Evolutionary conservation across 2,113 vertebrate species (phyloP), one percentile per base, ranked within the genome.

Genomic region (Fulmarus glacialis): DNA sequence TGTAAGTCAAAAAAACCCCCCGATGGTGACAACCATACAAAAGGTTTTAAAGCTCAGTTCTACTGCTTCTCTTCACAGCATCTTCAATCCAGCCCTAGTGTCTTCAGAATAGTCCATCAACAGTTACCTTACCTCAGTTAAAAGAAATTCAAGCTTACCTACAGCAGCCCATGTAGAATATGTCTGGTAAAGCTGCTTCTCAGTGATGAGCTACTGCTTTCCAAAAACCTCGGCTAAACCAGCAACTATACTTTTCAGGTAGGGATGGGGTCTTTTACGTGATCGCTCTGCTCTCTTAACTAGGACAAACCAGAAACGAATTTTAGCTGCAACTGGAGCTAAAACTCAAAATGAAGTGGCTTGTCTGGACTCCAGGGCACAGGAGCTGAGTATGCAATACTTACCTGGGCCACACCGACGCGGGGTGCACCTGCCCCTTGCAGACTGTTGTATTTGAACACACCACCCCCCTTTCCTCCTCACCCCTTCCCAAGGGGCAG

Each of bases 181-280:
- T 0, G 0, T 20, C 52, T 75, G 38, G 16, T 47, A 59, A 71
- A 89, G 63, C 56, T 87, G 47, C 27, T 72, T 55, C 68, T 63
- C 26, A 0, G 0, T 8, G n/a, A 23, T 12, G 27, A 83, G 27
- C 9, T 72, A 9, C 4, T 40, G 34, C n/a, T 79, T 63, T 59
- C 77, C 47, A 79, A 71, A 93, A 23, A 5, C 34, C 13, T 4
- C 42, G 59, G 26, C 50, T 73, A 32, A 81, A 78, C 45, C 63
- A 55, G 47, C 42, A 84, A 30, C 52, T 43, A 2, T 9, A 0
- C 34, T 48, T 87, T 62, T 47, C 38, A 36, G 43, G 63, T 19
- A 47, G 19, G 17, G 14, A 10, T 15, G 6, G 19, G 63, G 34
- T 19, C 6, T 3, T 70, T 72, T 6, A 77, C 32, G 19, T 8